Evolutionary conservation across 2,113 vertebrate species (phyloP).

Genomic region (Lamprotornis superbus): DNA sequence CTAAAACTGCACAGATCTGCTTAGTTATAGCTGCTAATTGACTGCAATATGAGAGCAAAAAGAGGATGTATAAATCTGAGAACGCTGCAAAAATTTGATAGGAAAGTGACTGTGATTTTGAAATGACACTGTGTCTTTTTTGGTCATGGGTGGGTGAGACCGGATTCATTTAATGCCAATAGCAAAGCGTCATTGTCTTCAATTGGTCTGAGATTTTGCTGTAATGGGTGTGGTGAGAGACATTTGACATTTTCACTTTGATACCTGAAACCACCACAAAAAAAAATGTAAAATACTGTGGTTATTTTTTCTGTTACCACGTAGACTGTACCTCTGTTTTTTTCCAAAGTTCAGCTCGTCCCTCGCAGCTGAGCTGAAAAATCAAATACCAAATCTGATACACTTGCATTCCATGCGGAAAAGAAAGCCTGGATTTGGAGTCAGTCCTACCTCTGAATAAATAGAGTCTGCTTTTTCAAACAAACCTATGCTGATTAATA

Average conservation of each 20-base stretch:
- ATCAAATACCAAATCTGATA: slow-evolving; percentile 30
- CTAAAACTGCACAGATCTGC: neutral
- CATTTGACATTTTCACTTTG: slow-evolving; percentile 5
- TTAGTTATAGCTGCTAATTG: neutral
- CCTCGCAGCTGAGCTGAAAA: slow-evolving; percentile 37
- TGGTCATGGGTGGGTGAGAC: neutral
- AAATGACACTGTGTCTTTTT: neutral
- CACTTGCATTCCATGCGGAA: neutral
- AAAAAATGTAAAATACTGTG: neutral
- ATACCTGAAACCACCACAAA: slow-evolving; percentile 21
- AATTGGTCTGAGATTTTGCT: neutral
- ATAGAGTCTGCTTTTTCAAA: slow-evolving; percentile 44
- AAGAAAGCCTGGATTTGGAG: slow-evolving; percentile 38
- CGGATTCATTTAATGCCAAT: neutral
- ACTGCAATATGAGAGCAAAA: neutral
- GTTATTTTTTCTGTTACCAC: slow-evolving; percentile 9
- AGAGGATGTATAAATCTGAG: neutral
- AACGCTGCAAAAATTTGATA: neutral
- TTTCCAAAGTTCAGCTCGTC: neutral
- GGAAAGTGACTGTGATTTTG: slow-evolving; percentile 1
- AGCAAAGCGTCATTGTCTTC: slow-evolving; percentile 21
- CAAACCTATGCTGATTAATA: slow-evolving; percentile 50
- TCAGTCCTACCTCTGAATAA: slow-evolving; percentile 31
- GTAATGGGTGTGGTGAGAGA: slow-evolving; percentile 14
- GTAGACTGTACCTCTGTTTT: neutral